Conservation (phyloP, 2,113 vertebrate species). For the human (Homo sapiens) region GRCh38 chr18:47187001-47187500, state of each 20-base stretch:
- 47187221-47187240: background rate
- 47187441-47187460: background rate
- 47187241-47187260: conserved; percentile 27
- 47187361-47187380: background rate
- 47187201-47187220: background rate
- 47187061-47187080: conserved; percentile 63
- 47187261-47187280: background rate
- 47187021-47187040: conserved; percentile 65
- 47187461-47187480: background rate
- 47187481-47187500: background rate
- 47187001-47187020: conserved; percentile 61
- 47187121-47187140: conserved; percentile 17
- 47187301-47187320: background rate
- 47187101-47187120: conserved; percentile 17
- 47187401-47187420: background rate
- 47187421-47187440: background rate
- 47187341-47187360: background rate
- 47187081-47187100: conserved; percentile 62
- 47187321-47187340: background rate
- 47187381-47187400: background rate
- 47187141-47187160: background rate
- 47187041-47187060: conserved; percentile 60
- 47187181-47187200: background rate
- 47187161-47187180: conserved; percentile 26
- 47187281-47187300: background rate